phyloP scores from a whole-genome alignment of 2,888 invertebrate species.

The Lasius platythorax region DNA sequence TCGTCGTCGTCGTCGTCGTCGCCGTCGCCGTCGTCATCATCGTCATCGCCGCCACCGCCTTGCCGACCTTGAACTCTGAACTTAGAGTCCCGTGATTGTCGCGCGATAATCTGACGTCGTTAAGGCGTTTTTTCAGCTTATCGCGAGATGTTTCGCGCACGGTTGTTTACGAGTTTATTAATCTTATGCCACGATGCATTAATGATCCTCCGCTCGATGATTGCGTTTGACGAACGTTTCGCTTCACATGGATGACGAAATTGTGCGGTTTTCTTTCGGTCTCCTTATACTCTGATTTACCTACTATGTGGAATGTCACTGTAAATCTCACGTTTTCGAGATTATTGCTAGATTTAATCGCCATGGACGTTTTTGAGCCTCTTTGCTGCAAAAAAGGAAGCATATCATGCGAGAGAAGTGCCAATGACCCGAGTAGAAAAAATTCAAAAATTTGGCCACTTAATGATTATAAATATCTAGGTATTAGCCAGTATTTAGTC shows the following conservation, averaged over 20 bases:
- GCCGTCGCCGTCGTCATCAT: not conserved
- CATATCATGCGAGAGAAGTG: conserved; percentile 10
- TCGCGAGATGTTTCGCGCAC: conserved; percentile 37
- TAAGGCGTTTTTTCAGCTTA: conserved; percentile 22
- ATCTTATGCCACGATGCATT: conserved; percentile 33
- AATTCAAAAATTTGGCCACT: too few species aligned
- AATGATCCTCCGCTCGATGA: conserved; percentile 31
- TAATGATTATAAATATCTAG: too few species aligned
- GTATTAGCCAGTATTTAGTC: too few species aligned
- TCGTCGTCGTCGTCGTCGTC: conserved; percentile 17
- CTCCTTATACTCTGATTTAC: not conserved
- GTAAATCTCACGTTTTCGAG: conserved; percentile 31
- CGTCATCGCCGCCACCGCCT: not conserved
- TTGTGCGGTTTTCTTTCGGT: not conserved
- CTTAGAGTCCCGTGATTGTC: conserved; percentile 17
- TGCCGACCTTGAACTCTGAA: conserved; percentile 46
- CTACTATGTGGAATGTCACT: not conserved
- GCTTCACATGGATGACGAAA: conserved; percentile 12
- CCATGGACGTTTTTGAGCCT: not conserved
- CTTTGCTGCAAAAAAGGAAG: not conserved
- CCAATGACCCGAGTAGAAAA: not conserved
- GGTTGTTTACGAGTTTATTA: conserved; percentile 47
- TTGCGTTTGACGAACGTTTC: conserved; percentile 13
- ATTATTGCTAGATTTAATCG: conserved; percentile 60
- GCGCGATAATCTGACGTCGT: conserved; percentile 35